Base-by-base conservation (phyloP, 2,797 vertebrate genomes). In the Smutsia temminckii region DNA sequence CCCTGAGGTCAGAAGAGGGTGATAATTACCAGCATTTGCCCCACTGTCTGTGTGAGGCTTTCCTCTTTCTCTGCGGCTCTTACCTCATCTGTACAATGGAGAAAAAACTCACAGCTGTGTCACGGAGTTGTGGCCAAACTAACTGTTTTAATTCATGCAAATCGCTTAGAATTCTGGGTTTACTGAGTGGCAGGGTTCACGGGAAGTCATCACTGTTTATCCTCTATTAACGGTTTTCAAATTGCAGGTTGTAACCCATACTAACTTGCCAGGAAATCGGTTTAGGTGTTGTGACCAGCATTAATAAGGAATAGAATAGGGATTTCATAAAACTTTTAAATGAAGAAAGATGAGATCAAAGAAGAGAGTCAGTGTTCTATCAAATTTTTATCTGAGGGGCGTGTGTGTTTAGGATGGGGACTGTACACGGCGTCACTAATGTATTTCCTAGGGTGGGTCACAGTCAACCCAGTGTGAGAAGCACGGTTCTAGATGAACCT, bases 181-280 rank as follows among this genome's bases (percentile, higher is more conserved):
- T 1, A 0, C 29, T 4, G 27, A 5, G 3, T 3, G 13, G 34
- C 6, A 2, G 27, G 14, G 64, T 0, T 2, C 66, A 18, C 42
- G 13, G 37, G 3, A 46, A 13, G 20, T 11, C 42, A 25, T 4
- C 46, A 3, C 21, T 1, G 4, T 64, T 55, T 14, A 23, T n/a
- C 32, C n/a, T 49, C 51, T 20, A 8, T n/a, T 8, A 2, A 16
- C 21, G 66, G 23, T 32, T 69, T 55, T 49, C 83, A 53, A 51
- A 6, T 20, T 8, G 37, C 18, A 37, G 51, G 42, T 9, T 42
- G 29, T 49, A 61, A 46, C n/a, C 21, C 23, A 13, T 27, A 10
- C 11, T 18, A 18, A 72, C 27, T 23, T 6, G 32, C 18, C 46
- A 25, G 5, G 64, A 83, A 32, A n/a, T 0, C 57, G 49, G 49